Evolutionary conservation across 1,140 invertebrate species (phyloP).

Genomic region (Hyles vespertilio): DNA sequence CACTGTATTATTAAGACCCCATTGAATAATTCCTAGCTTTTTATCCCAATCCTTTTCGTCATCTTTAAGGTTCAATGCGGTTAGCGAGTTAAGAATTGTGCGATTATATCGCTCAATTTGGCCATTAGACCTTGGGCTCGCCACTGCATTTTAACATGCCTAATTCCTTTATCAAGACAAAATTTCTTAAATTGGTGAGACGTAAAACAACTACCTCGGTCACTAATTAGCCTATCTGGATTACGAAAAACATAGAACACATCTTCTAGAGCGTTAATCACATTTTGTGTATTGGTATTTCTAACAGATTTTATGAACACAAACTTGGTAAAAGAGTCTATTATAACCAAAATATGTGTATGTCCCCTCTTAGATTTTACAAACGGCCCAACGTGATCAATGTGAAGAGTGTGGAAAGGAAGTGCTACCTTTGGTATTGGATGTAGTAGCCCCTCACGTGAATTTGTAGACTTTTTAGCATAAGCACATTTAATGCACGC

Average conservation of each 20-base stretch:
- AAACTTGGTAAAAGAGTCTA: constrained; percentile 33
- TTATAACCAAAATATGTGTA: constrained; percentile 21
- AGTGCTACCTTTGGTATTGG: no score
- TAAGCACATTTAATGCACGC: constrained; percentile 8
- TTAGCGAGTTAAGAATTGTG: no score
- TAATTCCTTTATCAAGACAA: no score
- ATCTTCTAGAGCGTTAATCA: constrained; percentile 21
- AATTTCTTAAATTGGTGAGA: no score
- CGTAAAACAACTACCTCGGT: no score
- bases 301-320: constrained; percentile 23
- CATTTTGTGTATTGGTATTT: constrained; percentile 23
- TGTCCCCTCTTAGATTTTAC: background rate
- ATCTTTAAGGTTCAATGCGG: background rate
- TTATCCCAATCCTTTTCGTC: constrained; percentile 18
- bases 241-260: constrained; percentile 27
- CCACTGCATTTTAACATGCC: no score
- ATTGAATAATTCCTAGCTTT: constrained; percentile 14
- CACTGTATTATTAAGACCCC: constrained; percentile 19
- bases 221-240: constrained; percentile 13
- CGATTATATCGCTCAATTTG: no score
- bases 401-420: no score
- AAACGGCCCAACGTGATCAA: no score
- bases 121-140: no score
- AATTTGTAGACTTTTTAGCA: background rate
- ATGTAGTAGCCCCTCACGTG: no score